A percentile compares a stretch with the other conserved stretches of the same genome.
Evolutionary conservation across 2,797 vertebrate genomes (phyloP).

Genomic region (Argyrosomus regius): DNA sequence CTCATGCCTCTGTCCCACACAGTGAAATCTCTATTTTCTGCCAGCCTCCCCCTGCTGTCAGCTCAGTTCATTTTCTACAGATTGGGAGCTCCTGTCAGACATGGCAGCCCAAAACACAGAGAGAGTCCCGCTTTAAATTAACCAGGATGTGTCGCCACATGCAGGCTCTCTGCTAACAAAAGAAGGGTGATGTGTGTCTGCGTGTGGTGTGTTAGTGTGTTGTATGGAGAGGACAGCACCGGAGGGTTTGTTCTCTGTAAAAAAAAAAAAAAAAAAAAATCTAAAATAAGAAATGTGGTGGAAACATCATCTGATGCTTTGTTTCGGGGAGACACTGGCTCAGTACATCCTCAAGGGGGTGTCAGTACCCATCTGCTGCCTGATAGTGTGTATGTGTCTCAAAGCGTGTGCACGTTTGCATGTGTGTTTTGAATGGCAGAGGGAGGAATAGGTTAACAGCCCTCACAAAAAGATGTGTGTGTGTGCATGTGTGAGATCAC

Average conservation of each 20-base stretch:
- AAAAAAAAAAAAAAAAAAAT: background rate
- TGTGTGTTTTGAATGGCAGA: background rate
- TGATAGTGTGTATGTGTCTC: constrained; percentile 16
- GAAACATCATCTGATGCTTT: constrained; percentile 57
- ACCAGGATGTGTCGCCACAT: constrained; percentile 14
- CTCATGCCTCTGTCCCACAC: constrained; percentile 20
- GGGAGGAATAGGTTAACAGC: constrained; percentile 18
- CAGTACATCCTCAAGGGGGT: constrained; percentile 62
- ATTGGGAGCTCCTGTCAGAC: constrained; percentile 35
- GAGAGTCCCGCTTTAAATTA: constrained; percentile 46
- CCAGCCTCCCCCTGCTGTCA: constrained; percentile 41
- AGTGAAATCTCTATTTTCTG: constrained; percentile 42
- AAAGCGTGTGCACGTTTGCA: background rate
- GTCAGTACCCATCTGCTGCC: constrained; percentile 41
- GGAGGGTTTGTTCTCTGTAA: constrained; percentile 12
- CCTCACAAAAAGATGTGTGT: constrained; percentile 19
- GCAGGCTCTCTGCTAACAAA: constrained; percentile 26
- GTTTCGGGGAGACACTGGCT: constrained; percentile 54
- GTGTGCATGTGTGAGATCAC: constrained; percentile 17
- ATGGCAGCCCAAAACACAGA: constrained; percentile 18
- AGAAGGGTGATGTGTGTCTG: constrained; percentile 5
- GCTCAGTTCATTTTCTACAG: constrained; percentile 47
- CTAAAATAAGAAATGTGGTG: constrained; percentile 19
- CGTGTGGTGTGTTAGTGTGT: background rate
- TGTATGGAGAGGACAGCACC: constrained; percentile 22